A percentile compares a stretch with the other conserved stretches of the same genome.
Conservation (phyloP, 64 coral and sea anemone genomes). For the Stylophora pistillata region DNA sequence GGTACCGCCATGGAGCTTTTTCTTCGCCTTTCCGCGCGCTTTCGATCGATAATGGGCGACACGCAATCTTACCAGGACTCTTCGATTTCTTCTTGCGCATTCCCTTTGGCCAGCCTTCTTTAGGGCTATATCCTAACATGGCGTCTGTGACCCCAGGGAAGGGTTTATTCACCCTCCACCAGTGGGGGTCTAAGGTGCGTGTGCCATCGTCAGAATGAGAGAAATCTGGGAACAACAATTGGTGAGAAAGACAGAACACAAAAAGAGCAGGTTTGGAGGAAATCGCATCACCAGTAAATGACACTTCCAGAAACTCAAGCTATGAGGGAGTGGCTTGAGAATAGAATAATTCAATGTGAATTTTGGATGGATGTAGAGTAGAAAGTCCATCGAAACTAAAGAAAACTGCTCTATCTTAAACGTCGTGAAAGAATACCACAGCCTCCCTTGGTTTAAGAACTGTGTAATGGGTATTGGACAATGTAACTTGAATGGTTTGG, state of each 20-base stretch:
- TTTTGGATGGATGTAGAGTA: no score
- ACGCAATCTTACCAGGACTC: slow-evolving; percentile 1
- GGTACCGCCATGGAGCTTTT: no score
- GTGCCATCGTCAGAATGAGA: slow-evolving; percentile 1
- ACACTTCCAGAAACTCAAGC: background rate
- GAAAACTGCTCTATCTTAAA: background rate
- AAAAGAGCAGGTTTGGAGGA: background rate
- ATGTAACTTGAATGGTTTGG: no score
- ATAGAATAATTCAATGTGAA: no score
- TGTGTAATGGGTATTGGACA: no score
- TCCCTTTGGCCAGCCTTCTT: slow-evolving; percentile 11
- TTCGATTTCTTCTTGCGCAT: background rate
- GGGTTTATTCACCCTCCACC: slow-evolving; percentile 39
- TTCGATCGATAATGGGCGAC: background rate
- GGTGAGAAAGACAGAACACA: slow-evolving; percentile 9
- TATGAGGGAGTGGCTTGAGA: background rate
- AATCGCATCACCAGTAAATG: background rate
- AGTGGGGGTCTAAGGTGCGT: slow-evolving; percentile 2
- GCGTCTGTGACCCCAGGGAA: background rate
- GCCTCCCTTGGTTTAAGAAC: no score
- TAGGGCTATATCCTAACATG: background rate
- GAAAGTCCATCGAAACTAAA: background rate
- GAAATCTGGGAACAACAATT: background rate
- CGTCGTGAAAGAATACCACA: no score
- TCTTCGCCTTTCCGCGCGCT: no score